Conservation (phyloP, 1,140 invertebrate species). For the Asbolus verrucosus region DNA sequence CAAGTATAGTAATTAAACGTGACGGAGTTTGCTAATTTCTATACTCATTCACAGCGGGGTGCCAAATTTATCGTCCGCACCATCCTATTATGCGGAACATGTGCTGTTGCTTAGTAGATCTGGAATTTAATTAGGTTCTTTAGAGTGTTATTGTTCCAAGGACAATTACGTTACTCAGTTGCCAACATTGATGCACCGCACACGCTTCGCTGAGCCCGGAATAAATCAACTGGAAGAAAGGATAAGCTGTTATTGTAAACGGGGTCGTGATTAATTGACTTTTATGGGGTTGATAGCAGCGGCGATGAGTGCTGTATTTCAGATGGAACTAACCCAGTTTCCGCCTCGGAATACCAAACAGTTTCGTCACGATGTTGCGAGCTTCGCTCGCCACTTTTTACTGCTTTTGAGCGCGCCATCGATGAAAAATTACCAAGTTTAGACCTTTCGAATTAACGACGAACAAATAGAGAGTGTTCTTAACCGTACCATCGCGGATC, state of each 20-base stretch:
- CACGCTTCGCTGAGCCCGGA: neutral
- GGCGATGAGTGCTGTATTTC: conserved; percentile 3
- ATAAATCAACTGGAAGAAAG: conserved; percentile 33
- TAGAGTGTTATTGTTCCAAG: conserved; percentile 1
- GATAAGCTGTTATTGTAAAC: conserved; percentile 36
- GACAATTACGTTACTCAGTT: conserved; percentile 11
- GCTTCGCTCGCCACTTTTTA: too few species aligned
- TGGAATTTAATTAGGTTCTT: conserved; percentile 23
- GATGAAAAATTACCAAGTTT: neutral
- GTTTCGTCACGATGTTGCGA: neutral
- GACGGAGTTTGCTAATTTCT: conserved; percentile 30
- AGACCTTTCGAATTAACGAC: conserved; percentile 30
- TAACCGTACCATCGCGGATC: conserved; percentile 4
- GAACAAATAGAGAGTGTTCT: conserved; percentile 35
- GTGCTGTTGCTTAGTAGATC: conserved; percentile 20
- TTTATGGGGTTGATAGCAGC: conserved; percentile 12
- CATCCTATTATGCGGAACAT: conserved; percentile 20
- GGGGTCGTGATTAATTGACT: conserved; percentile 29
- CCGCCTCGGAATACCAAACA: conserved; percentile 3
- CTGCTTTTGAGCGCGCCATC: too few species aligned
- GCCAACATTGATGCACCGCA: conserved; percentile 21
- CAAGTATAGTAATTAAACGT: conserved; percentile 29
- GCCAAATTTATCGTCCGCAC: conserved; percentile 14
- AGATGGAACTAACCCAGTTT: neutral
- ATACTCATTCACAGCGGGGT: conserved; percentile 16